A percentile compares a stretch with the other conserved stretches of the same genome.
Conservation (phyloP, 2,113 vertebrate genomes). For the Oceanodroma tethys region DNA sequence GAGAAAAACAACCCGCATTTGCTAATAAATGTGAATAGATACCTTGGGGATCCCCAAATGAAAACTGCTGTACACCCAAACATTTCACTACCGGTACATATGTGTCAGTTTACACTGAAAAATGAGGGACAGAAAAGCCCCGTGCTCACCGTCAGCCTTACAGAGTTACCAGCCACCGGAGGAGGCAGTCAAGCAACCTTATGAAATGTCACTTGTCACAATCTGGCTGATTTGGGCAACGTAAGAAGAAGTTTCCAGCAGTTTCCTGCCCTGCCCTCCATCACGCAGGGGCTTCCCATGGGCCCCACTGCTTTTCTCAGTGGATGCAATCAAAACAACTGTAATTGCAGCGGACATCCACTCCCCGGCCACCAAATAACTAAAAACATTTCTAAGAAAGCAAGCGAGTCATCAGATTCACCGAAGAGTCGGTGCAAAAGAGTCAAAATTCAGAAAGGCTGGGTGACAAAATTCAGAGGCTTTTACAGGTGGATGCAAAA, state of each 20-base stretch:
- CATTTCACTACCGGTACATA: not conserved
- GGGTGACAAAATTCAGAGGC: not conserved
- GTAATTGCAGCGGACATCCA: slow-evolving; percentile 11
- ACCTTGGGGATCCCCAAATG: not conserved
- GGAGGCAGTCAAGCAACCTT: not conserved
- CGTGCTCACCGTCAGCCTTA: fast-evolving
- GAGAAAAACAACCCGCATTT: not conserved
- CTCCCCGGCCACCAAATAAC: not conserved
- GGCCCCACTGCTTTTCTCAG: not conserved
- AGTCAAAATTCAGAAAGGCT: not conserved
- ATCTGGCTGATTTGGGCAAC: not conserved
- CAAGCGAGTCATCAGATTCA: not conserved
- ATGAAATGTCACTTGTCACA: not conserved
- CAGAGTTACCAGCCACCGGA: not conserved
- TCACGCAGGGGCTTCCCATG: not conserved
- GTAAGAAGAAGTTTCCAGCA: not conserved
- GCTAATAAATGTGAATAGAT: not conserved
- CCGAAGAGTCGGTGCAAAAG: not conserved
- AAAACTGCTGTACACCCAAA: not conserved
- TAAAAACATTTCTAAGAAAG: not conserved
- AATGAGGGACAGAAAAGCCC: not conserved
- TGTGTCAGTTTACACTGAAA: not conserved
- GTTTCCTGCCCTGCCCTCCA: not conserved
- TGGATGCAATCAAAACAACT: slow-evolving; percentile 17
- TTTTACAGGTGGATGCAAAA: not conserved